A percentile compares a stretch with the other conserved stretches of the same genome.
phyloP scores from a whole-genome alignment of 2,888 invertebrate species.

The Parnassius glacialis region DNA sequence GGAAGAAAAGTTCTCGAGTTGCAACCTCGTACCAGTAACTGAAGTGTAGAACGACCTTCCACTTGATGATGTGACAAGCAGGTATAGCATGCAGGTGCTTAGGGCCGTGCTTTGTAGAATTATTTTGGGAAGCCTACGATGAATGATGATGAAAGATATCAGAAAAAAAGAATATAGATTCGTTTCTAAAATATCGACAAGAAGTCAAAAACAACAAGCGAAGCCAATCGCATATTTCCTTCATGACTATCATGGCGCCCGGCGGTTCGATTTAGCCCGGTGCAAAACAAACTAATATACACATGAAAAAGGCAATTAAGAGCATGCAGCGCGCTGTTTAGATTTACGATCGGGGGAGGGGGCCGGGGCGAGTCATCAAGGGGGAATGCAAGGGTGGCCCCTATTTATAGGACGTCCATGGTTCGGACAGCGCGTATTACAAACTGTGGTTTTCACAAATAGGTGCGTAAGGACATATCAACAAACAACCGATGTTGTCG shows the following conservation, averaged over 20 bases:
- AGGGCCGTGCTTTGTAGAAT: too few relatives aligned
- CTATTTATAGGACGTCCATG: conserved; percentile 49
- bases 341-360: conserved; percentile 44
- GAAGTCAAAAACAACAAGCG: conserved; percentile 5
- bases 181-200: neutral
- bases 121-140: too few relatives aligned
- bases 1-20: too few relatives aligned
- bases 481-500: too few relatives aligned
- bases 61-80: too few relatives aligned
- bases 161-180: too few relatives aligned
- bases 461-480: too few relatives aligned
- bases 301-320: conserved; percentile 40
- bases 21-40: too few relatives aligned
- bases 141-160: too few relatives aligned
- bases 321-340: conserved; percentile 34
- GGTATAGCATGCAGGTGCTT: too few relatives aligned
- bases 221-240: neutral
- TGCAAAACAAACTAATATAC: conserved; percentile 25
- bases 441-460: neutral
- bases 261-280: conserved; percentile 19
- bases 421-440: conserved; percentile 10
- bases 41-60: too few relatives aligned
- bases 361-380: conserved; percentile 38
- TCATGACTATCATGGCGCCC: conserved; percentile 21
- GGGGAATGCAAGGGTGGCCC: conserved; percentile 52